Evolutionary conservation across 2,113 vertebrate genomes (phyloP), one percentile per base, ranked within the genome.

Genomic region (Ptychochromis oligacanthus): DNA sequence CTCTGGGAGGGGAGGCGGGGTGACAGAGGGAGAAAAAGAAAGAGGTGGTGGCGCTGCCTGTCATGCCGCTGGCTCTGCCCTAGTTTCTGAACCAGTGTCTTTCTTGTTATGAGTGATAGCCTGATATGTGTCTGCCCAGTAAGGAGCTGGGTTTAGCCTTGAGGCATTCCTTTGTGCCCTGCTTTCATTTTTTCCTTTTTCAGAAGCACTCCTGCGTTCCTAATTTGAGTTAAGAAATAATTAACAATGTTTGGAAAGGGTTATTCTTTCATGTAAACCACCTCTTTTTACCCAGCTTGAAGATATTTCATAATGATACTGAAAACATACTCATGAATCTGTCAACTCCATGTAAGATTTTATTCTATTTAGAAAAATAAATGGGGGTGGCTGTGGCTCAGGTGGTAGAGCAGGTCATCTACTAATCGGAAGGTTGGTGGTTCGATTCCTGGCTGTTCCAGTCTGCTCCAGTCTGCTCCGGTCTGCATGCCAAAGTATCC

Each of bases 111-210:
- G 84, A 82, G 77, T 20, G 40, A 83, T 70, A 36, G 58, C 62
- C 89, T 90, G 86, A 89, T 87, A 76, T 79, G 72, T 75, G 80
- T 92, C 83, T 82, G 85, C 26, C 36, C n/a, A 40, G 52, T 77
- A 74, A 40, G 76, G 88, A 65, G 56, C 59, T 31, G 31, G 70
- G 10, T 89, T 87, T 77, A 58, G 83, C 88, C 85, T 77, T 12
- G 6, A 86, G 89, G 88, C 87, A 13, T 67, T 84, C 14, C 52
- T 61, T 24, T 8, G 34, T 89, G 91, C 31, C 89, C 93, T 70
- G 87, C 55, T 92, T 92, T 86, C 24, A n/a, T 22, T 34, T 67
- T 54, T 2, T 10, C 12, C 6, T 18, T 88, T 77, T 86, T 67
- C 36, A 88, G 26, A 59, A 52, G 60, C 49, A 28, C 38, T 54